Base-by-base conservation (phyloP, 53 echinoderm and acorn worm species). In the Patiria pectinifera region DNA sequence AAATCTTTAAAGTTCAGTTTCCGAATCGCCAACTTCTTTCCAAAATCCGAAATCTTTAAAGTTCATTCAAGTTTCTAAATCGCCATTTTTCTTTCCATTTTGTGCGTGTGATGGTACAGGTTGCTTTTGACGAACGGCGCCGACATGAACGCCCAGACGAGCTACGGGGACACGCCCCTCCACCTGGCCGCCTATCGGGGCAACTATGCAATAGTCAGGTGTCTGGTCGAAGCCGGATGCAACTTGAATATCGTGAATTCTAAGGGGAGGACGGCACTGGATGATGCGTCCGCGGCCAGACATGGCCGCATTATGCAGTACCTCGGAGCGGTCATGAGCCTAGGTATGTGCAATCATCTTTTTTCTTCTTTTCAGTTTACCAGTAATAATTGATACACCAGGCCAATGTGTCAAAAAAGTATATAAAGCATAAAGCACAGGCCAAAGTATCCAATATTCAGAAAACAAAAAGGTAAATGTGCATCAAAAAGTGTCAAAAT, bases 181-280 rank as follows among this genome's bases (percentile, higher is more conserved):
- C 98, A 98, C 83, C 94, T 98, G 4, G 98, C 98, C 16, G 96
- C 96, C 4, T 95, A 92, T 62, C 85, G 95, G 7, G 96, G 96
- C 7, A 95, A 98, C 24, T 82, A 91, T 72, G 72, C 91, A 14
- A 92, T 89, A 7, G 95, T 96, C 47, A 91, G 92, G 58, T 92
- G 80, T 74, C 95, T 98, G 59, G 94, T 98, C 0, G 96, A 96
- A 48, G 92, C 93, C 7, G 95, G 95, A 1, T 92, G 92, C 8
- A 94, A 96, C 24, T 49, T 93, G 78, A 44, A 82, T 71, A 87
- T 89, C 69, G 79, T 71, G 48, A 95, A 95, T 62, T 95, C 95
- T 58, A 91, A 93, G 85, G 71, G 86, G 11, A 91, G 85, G 13
- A 95, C 93, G 76, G 85, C 93, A 15, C 71, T 92, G 71, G 95